Evolutionary conservation across 2,888 invertebrate genomes (phyloP).

Genomic region (Catocala nupta): DNA sequence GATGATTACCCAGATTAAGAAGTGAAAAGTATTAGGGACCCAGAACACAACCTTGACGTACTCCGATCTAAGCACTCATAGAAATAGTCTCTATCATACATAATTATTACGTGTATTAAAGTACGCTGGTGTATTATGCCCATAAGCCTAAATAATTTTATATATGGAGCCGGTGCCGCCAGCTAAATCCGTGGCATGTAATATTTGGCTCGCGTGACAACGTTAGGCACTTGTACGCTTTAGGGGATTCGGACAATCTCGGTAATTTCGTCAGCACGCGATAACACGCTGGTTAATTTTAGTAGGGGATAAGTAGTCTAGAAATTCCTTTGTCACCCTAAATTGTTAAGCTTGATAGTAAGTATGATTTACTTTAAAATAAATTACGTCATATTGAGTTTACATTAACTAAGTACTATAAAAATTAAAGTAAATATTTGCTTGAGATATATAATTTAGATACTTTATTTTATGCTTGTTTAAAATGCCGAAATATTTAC

Average conservation of each 20-base stretch:
- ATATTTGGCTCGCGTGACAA: conserved; percentile 18
- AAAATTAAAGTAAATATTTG: no score
- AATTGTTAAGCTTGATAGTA: background rate
- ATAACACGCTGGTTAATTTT: conserved; percentile 5
- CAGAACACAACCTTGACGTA: background rate
- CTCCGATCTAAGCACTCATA: background rate
- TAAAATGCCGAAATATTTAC: no score
- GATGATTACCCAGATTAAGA: no score
- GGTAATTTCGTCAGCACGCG: conserved; percentile 16
- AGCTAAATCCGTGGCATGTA: conserved; percentile 14
- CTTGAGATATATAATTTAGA: no score
- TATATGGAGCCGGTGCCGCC: conserved; percentile 1
- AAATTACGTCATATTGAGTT: no score
- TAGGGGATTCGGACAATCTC: conserved; percentile 20
- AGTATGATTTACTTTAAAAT: background rate
- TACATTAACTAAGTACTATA: no score
- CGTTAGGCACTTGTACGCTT: conserved; percentile 21
- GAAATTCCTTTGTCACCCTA: background rate
- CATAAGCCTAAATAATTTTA: background rate
- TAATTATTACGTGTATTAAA: background rate
- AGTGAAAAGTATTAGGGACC: background rate
- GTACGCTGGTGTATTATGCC: background rate
- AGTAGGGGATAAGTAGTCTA: conserved; percentile 4
- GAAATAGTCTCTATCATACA: background rate
- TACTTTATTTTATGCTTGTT: no score